Evolutionary conservation across 2,797 vertebrate genomes (phyloP), one percentile per base, ranked within the genome.

Genomic region (Emydoidea blandingii): DNA sequence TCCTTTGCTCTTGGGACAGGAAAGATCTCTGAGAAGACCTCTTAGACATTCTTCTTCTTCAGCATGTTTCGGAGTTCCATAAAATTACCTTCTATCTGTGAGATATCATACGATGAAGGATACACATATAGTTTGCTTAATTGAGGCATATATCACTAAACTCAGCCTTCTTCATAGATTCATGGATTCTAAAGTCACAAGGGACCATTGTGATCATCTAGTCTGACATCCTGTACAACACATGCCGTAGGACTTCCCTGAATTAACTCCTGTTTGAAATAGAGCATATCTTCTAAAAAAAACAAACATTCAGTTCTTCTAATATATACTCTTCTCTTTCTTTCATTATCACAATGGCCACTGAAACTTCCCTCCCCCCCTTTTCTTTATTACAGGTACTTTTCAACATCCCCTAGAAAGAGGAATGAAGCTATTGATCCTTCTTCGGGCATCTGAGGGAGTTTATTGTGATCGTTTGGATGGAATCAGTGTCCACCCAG

Each of bases 371-470:
- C 37, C 80, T 56, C 27, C 9, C 14, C 62, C 10, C 31, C 5
- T 86, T 95, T 34, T 87, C 88, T 94, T 88, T 81, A 62, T 92
- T 97, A 88, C 94, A 98, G 98, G 98, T 72, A 98, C 97, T 95
- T 84, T 88, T 78, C 89, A 98, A 27, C 94, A 93, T 31, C 98
- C 98, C 11, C 84, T 98, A 79, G 95, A 97, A 95, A 97, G 95
- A 49, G 96, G 95, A 72, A 97, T 96, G 90, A 98, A 96, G 74
- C 81, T 98, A 29, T 88, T 94, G 83, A 81, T 98, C 92, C 79
- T 97, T 50, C 98, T 98, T 82, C 97, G 97, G n/a, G 94, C 98
- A 54, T 98, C 98, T 81, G 98, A 98, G 87, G 96, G 92, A 89
- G 87, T 98, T 91, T 93, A 91, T 37, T 98, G 98, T 92, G 96